Conservation (phyloP, 1,140 invertebrate species). For the Schlechtendalia chinensis region DNA sequence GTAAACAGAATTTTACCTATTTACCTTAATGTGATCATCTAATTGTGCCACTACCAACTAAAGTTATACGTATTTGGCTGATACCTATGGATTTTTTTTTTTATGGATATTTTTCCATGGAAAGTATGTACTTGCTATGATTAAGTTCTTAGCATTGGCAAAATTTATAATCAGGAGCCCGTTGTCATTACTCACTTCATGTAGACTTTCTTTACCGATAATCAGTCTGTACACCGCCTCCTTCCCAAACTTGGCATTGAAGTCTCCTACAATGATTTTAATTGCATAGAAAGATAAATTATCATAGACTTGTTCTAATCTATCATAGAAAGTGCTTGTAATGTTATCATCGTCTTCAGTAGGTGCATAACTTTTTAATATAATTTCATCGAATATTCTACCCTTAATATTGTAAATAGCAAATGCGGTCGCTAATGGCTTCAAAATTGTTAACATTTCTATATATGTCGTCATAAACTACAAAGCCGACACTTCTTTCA, state of each 20-base stretch:
- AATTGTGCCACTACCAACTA: too few species aligned
- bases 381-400: not conserved
- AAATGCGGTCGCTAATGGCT: not conserved
- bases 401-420: not conserved
- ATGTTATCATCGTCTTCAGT: not conserved
- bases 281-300: slow-evolving; percentile 1
- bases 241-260: too few species aligned
- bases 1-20: too few species aligned
- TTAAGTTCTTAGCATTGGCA: too few species aligned
- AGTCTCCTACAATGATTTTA: not conserved
- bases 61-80: too few species aligned
- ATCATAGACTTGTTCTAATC: not conserved
- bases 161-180: too few species aligned
- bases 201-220: too few species aligned
- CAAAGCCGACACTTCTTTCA: not conserved
- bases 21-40: too few species aligned
- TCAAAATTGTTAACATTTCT: slow-evolving; percentile 8
- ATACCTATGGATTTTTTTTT: too few species aligned
- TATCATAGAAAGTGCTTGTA: not conserved
- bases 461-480: not conserved
- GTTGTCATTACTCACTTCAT: too few species aligned
- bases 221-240: too few species aligned
- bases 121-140: not conserved
- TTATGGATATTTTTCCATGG: slow-evolving; percentile 9
- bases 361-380: slow-evolving; percentile 1